Percentiles rank a stretch among this genome's conserved stretches.
phyloP scores from a whole-genome alignment of 1,140 invertebrate genomes.

The Drosophila serrata region DNA sequence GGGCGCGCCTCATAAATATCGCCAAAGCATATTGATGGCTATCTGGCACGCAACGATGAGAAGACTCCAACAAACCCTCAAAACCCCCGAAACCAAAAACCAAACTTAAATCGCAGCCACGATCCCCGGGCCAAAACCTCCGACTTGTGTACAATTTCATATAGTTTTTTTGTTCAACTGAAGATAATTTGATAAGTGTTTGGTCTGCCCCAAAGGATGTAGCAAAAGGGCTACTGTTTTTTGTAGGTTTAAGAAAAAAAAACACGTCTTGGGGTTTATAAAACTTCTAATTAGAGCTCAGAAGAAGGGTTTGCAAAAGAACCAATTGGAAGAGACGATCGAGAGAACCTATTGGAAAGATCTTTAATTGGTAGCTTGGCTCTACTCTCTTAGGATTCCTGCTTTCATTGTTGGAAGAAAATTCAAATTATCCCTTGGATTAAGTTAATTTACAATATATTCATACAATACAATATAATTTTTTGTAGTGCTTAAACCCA shows the following conservation, averaged over 20 bases:
- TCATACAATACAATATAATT: neutral
- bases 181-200: slow-evolving; percentile 82
- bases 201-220: slow-evolving; percentile 50
- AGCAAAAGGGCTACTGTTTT: slow-evolving; percentile 56
- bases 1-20: slow-evolving; percentile 81
- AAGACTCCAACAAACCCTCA: no score
- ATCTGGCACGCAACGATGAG: slow-evolving; percentile 71
- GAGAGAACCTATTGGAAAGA: neutral
- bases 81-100: slow-evolving; percentile 11
- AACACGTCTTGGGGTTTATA: neutral
- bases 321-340: neutral
- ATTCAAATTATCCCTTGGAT: neutral
- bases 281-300: neutral
- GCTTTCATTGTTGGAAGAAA: neutral
- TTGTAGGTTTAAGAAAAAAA: neutral
- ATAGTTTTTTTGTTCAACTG: slow-evolving; percentile 18
- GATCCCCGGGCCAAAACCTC: slow-evolving; percentile 5
- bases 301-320: neutral
- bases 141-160: slow-evolving; percentile 14
- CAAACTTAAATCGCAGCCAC: slow-evolving; percentile 16
- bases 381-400: neutral
- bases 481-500: neutral
- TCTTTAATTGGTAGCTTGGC: no score
- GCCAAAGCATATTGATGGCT: slow-evolving; percentile 80
- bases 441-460: no score